A percentile compares a stretch with the other conserved stretches of the same genome.
These are phyloP conservation scores for Dorcus hopei DNA, from an alignment of 2,888 invertebrate genomes.

Conservation along the genomic window DNA sequence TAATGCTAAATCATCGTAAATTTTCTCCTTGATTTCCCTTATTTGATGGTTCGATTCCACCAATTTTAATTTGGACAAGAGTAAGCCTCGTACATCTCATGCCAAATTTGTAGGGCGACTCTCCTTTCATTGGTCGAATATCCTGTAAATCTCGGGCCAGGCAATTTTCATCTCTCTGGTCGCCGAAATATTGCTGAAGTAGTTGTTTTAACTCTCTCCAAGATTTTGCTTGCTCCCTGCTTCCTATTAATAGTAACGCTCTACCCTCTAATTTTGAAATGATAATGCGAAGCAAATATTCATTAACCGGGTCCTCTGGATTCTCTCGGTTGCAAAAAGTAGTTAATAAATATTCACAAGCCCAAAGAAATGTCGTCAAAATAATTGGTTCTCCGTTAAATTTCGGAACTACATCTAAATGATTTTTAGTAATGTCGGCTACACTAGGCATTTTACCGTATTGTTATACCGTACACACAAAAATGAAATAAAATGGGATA, in stretches of 20 bases:
- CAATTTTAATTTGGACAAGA: too few relatives aligned
- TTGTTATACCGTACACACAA: too few relatives aligned
- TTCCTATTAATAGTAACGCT: background rate
- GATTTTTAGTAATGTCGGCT: background rate
- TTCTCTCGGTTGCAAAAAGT: background rate
- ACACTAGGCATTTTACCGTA: background rate
- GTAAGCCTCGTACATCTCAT: background rate
- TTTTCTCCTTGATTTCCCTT: too few relatives aligned
- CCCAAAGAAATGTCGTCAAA: background rate
- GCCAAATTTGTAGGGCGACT: background rate
- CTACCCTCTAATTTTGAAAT: background rate
- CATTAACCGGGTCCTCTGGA: background rate
- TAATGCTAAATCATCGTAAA: too few relatives aligned
- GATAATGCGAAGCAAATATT: background rate
- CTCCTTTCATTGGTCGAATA: background rate
- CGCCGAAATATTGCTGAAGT: background rate
- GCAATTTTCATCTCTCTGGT: background rate
- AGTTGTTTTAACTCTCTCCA: background rate
- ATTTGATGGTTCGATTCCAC: too few relatives aligned
- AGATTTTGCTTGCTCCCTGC: background rate
- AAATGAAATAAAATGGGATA: too few relatives aligned
- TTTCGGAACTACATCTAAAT: background rate
- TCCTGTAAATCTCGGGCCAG: background rate
- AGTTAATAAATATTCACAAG: background rate
- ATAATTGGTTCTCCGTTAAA: background rate